Evolutionary conservation across 2,797 vertebrate genomes (phyloP), one percentile per base, ranked within the genome.

Genomic region (Percopsis omiscomaycus): DNA sequence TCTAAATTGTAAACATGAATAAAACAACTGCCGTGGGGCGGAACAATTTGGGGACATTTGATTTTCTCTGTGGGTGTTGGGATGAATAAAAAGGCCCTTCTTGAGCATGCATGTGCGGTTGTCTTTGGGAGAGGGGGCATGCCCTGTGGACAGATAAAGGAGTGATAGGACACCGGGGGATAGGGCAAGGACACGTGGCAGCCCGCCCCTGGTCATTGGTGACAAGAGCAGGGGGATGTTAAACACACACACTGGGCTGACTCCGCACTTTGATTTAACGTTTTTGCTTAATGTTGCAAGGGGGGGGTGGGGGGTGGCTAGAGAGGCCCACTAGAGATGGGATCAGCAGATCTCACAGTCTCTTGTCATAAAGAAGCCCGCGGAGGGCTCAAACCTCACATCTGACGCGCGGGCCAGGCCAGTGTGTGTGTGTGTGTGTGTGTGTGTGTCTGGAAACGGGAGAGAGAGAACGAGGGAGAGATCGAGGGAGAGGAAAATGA

Each of bases 211-310:
- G 89, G 87, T 92, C 90, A 90, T 88, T 85, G 88, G 84, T 89
- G 90, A 92, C 90, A 92, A 88, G 90, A 89, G 87, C 89, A 78
- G 80, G 86, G 88, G 89, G 89, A 90, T 77, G 85, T 84, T 92
- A 90, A 92, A 90, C 88, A 92, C 88, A 89, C 89, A 91, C 89
- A 84, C 86, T 76, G 87, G 85, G 84, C 89, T 89, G 87, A 89
- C 85, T 88, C 85, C 85, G 86, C 89, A 89, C 90, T 92, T 91
- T 92, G 90, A 92, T 92, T 92, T 92, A 92, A 77, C 89, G 80
- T 81, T 89, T 89, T 89, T 88, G 88, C 88, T 85, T 90, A 89
- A 91, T 89, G 87, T 89, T 89, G 84, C 81, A 87, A 85, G 85
- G 10, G 27, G 11, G 22, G 28, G 29, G 45, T 30, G 13, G 37